Base-by-base conservation (phyloP, 1,140 invertebrate species). In the Drosophila nasuta region DNA sequence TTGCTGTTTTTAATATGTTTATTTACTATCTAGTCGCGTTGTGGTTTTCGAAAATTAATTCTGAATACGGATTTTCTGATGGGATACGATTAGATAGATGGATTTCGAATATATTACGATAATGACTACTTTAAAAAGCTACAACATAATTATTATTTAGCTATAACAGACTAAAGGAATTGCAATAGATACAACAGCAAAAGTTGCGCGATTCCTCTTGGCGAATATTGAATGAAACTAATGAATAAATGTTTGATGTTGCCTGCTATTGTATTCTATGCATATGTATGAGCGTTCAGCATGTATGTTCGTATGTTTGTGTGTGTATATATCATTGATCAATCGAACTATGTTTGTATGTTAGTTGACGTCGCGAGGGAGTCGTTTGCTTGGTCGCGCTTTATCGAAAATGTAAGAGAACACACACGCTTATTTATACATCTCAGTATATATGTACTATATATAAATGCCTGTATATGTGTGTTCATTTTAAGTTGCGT, bases 271-370 rank as follows among this genome's bases (percentile, higher is more conserved):
- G 45, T 49, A 63, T 28, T 43, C 11, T 13, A 35, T 25, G 41
- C 10, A 59, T 45, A 25, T 41, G 48, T 65, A 30, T 51, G 33
- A 41, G 28, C 20, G 13, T 52, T 52, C 0, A 25, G 11, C 10
- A 17, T 54, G 45, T 51, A 43, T 15, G 20, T 52, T 20, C 20
- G 35, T 15, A 13, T 45, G 49, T 65, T 28, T 65, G 63, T 33
- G 10, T 62, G 49, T 17, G 25, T 41, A 20, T n/a, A 45, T 30
- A 59, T 45, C 57, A 59, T 59, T 59, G 57, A 59, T 59, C 57
- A 59, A 59, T 59, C 57, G 41, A 59, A 28, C 20, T 45, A 59
- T 52, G 13, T 68, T 66, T 46, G 28, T 73, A 54, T 74, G 59
- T 17, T 52, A 25, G 3, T 64, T 45, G 30, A 28, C 17, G 57